Evolutionary conservation across 2,888 invertebrate genomes (phyloP), one percentile per base, ranked within the genome.

Genomic region (Xestoiulus laeticollis): DNA sequence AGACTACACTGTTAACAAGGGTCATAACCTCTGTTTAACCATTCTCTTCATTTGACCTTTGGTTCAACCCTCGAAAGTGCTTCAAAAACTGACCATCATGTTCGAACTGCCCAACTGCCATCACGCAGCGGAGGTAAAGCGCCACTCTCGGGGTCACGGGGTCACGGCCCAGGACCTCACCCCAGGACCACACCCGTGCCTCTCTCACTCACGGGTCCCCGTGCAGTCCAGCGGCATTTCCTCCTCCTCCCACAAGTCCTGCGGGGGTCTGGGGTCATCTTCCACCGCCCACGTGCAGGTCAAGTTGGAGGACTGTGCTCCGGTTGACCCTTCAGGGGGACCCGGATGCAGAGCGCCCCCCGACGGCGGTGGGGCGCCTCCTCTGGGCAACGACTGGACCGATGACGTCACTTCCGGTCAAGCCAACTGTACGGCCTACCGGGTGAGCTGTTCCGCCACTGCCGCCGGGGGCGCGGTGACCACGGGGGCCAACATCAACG

Each of bases 401-500:
- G 78, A 78, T 12, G 78, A 78, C 78, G 78, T 78, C 78, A 14
- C 78, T 59, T 59, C 59, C 59, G 59, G 59, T 19, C 38, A 44
- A 33, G 85, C 32, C 53, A 53, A 53, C 53, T 44, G 86, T 19
- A 22, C 43, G 43, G 86, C 86, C 30, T 86, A 86, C 32, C 53
- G 86, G 2, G 48, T 86, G 14, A 86, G 86, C 16, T 86, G 86
- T 16, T 38, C 85, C 10, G 86, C 53, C 44, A 48, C 86, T 8
- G 86, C 48, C 30, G 48, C 86, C n/a, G 86, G 86, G 48, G 48
- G 43, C 86, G 86, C 44, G 3, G 48, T 32, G 59, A 86, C 86
- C 22, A 85, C 85, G 1, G 85, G 85, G n/a, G 85, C 85, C 53
- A 86, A 86, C 86, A 86, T 86, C 48, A 86, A 86, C 86, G 86